Evolutionary conservation across 2,797 vertebrate species (phyloP).

Genomic region (Crenuchus spilurus): DNA sequence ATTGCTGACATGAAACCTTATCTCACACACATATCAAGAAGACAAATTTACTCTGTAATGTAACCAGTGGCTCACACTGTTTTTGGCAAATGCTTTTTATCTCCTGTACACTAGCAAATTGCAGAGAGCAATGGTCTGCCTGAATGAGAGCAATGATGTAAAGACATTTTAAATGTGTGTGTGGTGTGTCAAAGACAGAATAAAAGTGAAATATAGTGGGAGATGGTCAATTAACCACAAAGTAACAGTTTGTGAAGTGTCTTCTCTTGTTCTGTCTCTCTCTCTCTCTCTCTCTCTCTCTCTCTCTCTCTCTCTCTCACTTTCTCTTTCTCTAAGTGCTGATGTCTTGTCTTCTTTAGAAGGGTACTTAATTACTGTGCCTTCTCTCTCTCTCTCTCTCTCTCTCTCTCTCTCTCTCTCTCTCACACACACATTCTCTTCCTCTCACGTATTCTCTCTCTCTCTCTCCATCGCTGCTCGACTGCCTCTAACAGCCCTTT

Average conservation of each 20-base stretch:
- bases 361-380: slow-evolving; percentile 73
- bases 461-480: slow-evolving; percentile 29
- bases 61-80: no score
- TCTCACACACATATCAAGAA: no score
- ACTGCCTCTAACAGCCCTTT: slow-evolving; percentile 31
- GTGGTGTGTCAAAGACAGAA: slow-evolving; percentile 58
- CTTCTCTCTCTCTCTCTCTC: slow-evolving; percentile 31
- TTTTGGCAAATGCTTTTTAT: background rate
- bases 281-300: slow-evolving; percentile 39
- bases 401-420: slow-evolving; percentile 4
- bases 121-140: slow-evolving; percentile 12
- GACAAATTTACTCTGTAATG: no score
- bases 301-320: slow-evolving; percentile 44
- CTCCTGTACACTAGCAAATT: slow-evolving; percentile 11
- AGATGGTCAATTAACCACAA: slow-evolving; percentile 77
- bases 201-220: slow-evolving; percentile 60
- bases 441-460: no score
- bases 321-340: slow-evolving; percentile 35
- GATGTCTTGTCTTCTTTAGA: slow-evolving; percentile 63
- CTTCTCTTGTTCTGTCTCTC: slow-evolving; percentile 46
- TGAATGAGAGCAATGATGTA: slow-evolving; percentile 6
- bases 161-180: slow-evolving; percentile 9
- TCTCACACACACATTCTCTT: no score
- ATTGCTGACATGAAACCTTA: no score
- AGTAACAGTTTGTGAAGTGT: slow-evolving; percentile 64